Evolutionary conservation across 2,888 invertebrate genomes (phyloP), one percentile per base, ranked within the genome.

Genomic region (Mystacides longicornis): DNA sequence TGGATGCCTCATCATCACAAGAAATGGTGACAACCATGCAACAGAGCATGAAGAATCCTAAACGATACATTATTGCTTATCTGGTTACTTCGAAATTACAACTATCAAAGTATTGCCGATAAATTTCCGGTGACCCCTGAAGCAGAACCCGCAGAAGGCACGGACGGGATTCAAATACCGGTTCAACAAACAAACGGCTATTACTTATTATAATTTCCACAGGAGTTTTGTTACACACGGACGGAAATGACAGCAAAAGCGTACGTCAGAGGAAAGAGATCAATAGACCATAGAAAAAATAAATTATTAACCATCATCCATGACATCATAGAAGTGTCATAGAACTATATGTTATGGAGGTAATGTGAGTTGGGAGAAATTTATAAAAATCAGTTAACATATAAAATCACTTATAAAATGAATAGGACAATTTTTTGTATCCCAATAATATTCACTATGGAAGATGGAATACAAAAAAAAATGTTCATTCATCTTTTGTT

Each of bases 1-100:
- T 90, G 46, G 79, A 76, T 20, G 78, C 71, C 21, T 82, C 82
- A 2, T 54, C 54, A 22, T 56, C 56, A 27, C 49, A 52, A 18
- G 52, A 53, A 19, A 52, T 50, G 7, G 50, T 37, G 7, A 42
- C 54, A 18, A 55, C 2, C 3, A 58, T 20, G 23, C 51, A 55
- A 51, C 52, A 52, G 22, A 52, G 11, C 9, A 53, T 7, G 9
- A 52, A 45, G n/a, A 54, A 50, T 20, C 43, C 23, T 2, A 33
- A 50, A 3, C 49, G 54, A 22, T 49, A 42, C 54, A 54, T 54
- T 23, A 3, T 23, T 37, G 37, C 14, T 27, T 14, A 16, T 37
- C 14, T 16, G 14, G 16, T 37, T 37, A 3, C 16, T n/a, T 37
- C 16, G 37, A 37, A 37, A 37, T 27, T 5, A 37, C 16, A 16